These are phyloP conservation scores for Helicoverpa assulta DNA, from an alignment of 2,888 invertebrate genomes.

Conservation along the genomic window DNA sequence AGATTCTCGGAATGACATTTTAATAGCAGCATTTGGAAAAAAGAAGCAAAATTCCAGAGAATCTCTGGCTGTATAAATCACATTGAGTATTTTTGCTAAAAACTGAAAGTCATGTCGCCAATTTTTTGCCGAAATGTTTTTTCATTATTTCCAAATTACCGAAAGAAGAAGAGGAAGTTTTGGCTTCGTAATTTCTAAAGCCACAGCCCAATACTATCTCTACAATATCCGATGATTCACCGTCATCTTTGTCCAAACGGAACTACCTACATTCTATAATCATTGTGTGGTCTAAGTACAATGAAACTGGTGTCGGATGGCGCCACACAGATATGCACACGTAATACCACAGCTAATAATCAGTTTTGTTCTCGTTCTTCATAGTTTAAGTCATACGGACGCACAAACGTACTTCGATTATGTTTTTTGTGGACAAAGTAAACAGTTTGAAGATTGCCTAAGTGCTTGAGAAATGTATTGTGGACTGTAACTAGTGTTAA, in stretches of 20 bases:
- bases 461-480: constrained; percentile 18
- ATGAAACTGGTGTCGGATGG: constrained; percentile 61
- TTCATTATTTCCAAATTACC: constrained; percentile 26
- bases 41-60: constrained; percentile 15
- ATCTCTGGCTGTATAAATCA: constrained; percentile 4
- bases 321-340: constrained; percentile 52
- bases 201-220: constrained; percentile 36
- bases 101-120: constrained; percentile 32
- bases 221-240: constrained; percentile 58
- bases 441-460: constrained; percentile 13
- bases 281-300: constrained; percentile 64
- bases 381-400: constrained; percentile 40
- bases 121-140: constrained; percentile 24
- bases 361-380: constrained; percentile 46
- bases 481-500: constrained; percentile 13
- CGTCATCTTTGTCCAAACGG: constrained; percentile 59
- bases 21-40: constrained; percentile 13
- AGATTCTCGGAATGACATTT: constrained; percentile 30
- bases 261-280: constrained; percentile 57
- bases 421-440: constrained; percentile 23
- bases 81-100: constrained; percentile 14
- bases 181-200: constrained; percentile 45
- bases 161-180: constrained; percentile 38
- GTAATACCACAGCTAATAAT: constrained; percentile 48
- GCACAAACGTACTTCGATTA: constrained; percentile 25